A percentile compares a stretch with the other conserved stretches of the same genome.
These are phyloP conservation scores for Neolamprologus fasciatus DNA, from an alignment of 2,113 vertebrate species.

Conservation along the genomic window DNA sequence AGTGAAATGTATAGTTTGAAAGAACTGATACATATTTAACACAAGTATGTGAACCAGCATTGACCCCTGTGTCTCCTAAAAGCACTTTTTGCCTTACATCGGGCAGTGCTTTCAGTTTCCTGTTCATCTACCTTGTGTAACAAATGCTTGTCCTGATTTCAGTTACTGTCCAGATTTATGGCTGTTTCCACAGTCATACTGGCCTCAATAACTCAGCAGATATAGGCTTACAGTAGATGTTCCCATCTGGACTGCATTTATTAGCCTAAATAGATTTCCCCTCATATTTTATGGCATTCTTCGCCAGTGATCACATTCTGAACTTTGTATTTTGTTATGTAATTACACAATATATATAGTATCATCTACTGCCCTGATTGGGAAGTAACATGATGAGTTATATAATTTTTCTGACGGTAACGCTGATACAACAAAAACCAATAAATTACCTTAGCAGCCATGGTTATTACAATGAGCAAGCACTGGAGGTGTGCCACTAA, in stretches of 20 bases:
- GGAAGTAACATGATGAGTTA: not conserved
- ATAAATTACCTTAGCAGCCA: not conserved
- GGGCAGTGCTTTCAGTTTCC: slow-evolving; percentile 6
- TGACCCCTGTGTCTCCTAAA: not conserved
- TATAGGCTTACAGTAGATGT: slow-evolving; percentile 1
- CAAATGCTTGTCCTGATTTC: slow-evolving; percentile 13
- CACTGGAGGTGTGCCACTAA: not conserved
- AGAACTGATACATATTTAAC: not conserved
- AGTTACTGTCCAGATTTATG: slow-evolving; percentile 29
- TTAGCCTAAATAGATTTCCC: not conserved
- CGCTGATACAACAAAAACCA: not conserved
- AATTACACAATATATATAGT: not conserved
- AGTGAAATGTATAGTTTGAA: not conserved
- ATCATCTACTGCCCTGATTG: not conserved
- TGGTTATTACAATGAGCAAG: not conserved
- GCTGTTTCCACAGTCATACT: slow-evolving; percentile 7
- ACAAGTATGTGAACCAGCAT: not conserved
- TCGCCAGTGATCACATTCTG: not conserved
- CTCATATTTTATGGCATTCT: not conserved
- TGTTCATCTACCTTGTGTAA: slow-evolving; percentile 2
- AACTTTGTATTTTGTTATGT: not conserved
- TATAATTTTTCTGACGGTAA: not conserved
- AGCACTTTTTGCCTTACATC: not conserved
- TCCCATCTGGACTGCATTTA: slow-evolving; percentile 32
- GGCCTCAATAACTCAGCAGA: slow-evolving; percentile 14